phyloP scores from a whole-genome alignment of 2,797 vertebrate species.

The Falco novaeseelandiae region DNA sequence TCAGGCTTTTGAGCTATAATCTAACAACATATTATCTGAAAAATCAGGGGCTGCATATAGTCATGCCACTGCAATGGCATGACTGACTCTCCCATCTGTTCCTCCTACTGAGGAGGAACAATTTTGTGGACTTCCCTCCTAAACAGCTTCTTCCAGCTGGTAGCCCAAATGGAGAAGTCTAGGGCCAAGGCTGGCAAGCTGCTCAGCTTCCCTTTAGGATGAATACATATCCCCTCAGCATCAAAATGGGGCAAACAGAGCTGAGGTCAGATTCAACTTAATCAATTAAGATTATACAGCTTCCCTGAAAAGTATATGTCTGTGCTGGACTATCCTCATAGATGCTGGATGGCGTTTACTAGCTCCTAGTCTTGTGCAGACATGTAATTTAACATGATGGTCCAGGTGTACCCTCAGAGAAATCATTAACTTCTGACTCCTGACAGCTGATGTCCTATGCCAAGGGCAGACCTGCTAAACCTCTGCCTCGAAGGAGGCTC shows the following conservation, averaged over 20 bases:
- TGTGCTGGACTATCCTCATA: not conserved
- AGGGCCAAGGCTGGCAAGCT: rapidly evolving
- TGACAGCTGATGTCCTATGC: not conserved
- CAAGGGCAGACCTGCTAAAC: not conserved
- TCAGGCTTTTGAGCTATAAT: not conserved
- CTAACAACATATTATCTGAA: not conserved
- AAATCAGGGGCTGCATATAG: not conserved
- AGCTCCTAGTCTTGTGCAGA: not conserved
- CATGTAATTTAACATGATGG: not conserved
- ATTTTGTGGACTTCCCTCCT: not conserved
- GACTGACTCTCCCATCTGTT: not conserved
- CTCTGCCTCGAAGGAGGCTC: not conserved
- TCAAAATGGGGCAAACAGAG: not conserved
- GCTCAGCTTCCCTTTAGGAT: not conserved
- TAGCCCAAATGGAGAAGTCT: not conserved
- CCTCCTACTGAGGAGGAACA: not conserved
- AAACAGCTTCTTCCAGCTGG: not conserved
- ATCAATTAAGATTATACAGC: not conserved
- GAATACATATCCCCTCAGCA: not conserved
- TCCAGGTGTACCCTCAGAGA: not conserved
- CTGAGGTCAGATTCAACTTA: not conserved
- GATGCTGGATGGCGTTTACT: not conserved
- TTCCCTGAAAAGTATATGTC: not conserved
- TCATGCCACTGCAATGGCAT: not conserved
- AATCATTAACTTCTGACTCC: not conserved